Conservation (phyloP, 2,888 invertebrate genomes). For the Drosophila hamatofila region DNA sequence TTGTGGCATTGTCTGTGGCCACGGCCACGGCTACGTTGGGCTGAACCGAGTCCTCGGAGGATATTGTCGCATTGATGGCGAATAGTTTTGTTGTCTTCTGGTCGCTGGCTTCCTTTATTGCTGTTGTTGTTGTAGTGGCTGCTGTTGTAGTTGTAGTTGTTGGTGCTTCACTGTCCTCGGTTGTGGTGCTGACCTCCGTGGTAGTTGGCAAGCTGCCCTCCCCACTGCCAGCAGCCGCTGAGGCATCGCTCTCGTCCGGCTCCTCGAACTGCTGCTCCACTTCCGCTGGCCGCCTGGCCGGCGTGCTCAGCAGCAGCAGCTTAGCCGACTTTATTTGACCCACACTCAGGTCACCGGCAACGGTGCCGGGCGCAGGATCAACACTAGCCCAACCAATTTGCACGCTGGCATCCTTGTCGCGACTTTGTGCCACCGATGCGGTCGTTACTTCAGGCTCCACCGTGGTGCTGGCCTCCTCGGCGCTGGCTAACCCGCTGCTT, state of each 20-base stretch:
- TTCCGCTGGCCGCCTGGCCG: constrained; percentile 70
- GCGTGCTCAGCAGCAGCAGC: constrained; percentile 77
- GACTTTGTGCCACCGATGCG: constrained; percentile 35
- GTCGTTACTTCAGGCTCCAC: constrained; percentile 39
- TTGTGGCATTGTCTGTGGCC: constrained; percentile 58
- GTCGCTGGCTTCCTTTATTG: constrained; percentile 37
- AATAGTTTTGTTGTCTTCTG: constrained; percentile 58
- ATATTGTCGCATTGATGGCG: constrained; percentile 65
- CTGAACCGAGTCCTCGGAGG: constrained; percentile 38
- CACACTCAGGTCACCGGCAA: constrained; percentile 39
- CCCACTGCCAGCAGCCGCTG: constrained; percentile 39
- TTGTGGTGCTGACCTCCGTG: constrained; percentile 41
- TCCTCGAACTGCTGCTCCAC: constrained; percentile 76
- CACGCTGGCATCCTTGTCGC: constrained; percentile 66
- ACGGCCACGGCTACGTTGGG: constrained; percentile 61
- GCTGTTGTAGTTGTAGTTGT: constrained; percentile 28
- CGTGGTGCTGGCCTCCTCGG: constrained; percentile 32
- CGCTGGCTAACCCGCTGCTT: constrained; percentile 1
- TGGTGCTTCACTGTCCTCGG: constrained; percentile 35
- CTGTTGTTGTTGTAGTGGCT: constrained; percentile 20
- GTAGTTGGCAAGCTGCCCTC: constrained; percentile 42
- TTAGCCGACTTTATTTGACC: constrained; percentile 60
- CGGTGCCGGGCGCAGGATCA: constrained; percentile 63
- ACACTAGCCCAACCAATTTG: constrained; percentile 47
- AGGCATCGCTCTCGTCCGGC: constrained; percentile 63